phyloP scores from a whole-genome alignment of 2,888 invertebrate species.

The Drosophila suboccidentalis region DNA sequence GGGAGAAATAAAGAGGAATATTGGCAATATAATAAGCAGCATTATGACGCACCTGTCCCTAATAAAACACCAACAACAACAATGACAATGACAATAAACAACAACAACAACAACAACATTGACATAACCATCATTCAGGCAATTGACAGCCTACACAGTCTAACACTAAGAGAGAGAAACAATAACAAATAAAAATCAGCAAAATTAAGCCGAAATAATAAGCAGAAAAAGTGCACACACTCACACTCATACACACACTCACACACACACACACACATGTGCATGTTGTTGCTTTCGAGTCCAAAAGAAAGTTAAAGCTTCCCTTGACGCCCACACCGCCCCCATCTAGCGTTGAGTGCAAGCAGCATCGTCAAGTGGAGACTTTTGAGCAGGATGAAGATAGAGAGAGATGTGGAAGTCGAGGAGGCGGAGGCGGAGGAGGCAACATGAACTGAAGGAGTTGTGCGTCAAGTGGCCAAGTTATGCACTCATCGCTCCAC shows the following conservation, averaged over 20 bases:
- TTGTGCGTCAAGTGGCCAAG: constrained; percentile 36
- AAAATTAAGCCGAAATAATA: constrained; percentile 31
- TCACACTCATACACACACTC: background rate
- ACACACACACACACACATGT: constrained; percentile 1
- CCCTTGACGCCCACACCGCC: background rate
- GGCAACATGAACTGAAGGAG: constrained; percentile 13
- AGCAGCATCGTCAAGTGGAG: constrained; percentile 11
- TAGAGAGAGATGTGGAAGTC: background rate
- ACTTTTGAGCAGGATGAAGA: constrained; percentile 1
- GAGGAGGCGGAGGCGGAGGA: background rate
- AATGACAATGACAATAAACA: constrained; percentile 1
- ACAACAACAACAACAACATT: constrained; percentile 8
- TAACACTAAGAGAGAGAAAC: background rate
- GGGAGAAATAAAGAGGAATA: constrained; percentile 5
- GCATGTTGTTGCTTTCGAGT: background rate
- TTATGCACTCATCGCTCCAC: constrained; percentile 35
- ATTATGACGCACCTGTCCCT: constrained; percentile 54
- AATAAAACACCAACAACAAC: constrained; percentile 31
- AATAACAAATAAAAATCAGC: constrained; percentile 2
- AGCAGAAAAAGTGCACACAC: constrained; percentile 8
- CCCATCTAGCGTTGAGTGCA: background rate
- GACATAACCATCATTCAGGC: constrained; percentile 29
- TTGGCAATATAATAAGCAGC: constrained; percentile 35
- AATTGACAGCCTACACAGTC: constrained; percentile 29
- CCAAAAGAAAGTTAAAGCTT: constrained; percentile 42